These are phyloP conservation scores for Anthrax anthrax DNA, from an alignment of 2,888 invertebrate genomes.

Conservation along the genomic window DNA sequence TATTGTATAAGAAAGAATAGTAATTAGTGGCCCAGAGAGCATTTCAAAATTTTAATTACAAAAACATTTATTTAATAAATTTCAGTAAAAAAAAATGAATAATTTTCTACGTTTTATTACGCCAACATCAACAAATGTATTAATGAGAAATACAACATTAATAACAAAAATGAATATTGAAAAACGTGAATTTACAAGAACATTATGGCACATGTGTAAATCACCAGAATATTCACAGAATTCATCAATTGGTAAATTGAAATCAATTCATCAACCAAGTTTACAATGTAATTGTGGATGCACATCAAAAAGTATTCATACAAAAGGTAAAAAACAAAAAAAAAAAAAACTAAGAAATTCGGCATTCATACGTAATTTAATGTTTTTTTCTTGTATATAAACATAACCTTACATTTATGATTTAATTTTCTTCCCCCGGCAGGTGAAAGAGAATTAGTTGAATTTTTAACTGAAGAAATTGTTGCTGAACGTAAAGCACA, in stretches of 20 bases:
- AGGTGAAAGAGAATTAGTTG: conserved; percentile 78
- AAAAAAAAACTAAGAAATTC: not conserved
- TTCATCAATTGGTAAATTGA: conserved; percentile 22
- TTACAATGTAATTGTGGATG: conserved; percentile 56
- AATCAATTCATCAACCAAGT: conserved; percentile 41
- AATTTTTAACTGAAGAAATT: conserved; percentile 88
- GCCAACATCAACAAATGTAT: not conserved
- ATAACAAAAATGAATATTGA: conserved; percentile 22
- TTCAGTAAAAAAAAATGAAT: not conserved
- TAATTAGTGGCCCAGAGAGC: too few species aligned
- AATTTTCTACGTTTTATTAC: not conserved
- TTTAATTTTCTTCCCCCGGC: conserved; percentile 6
- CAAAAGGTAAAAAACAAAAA: conserved; percentile 43
- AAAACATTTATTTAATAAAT: too few species aligned
- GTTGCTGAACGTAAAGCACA: conserved; percentile 76
- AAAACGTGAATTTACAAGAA: conserved; percentile 52
- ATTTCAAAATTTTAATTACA: too few species aligned
- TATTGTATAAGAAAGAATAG: too few species aligned
- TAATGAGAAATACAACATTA: conserved; percentile 11
- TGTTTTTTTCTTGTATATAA: not conserved
- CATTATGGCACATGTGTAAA: conserved; percentile 58
- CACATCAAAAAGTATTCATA: conserved; percentile 46
- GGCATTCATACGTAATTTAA: too few species aligned
- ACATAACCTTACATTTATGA: conserved; percentile 5
- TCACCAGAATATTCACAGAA: not conserved